Base-by-base conservation (phyloP, 2,113 vertebrate species). In the Trogon melanurus region DNA sequence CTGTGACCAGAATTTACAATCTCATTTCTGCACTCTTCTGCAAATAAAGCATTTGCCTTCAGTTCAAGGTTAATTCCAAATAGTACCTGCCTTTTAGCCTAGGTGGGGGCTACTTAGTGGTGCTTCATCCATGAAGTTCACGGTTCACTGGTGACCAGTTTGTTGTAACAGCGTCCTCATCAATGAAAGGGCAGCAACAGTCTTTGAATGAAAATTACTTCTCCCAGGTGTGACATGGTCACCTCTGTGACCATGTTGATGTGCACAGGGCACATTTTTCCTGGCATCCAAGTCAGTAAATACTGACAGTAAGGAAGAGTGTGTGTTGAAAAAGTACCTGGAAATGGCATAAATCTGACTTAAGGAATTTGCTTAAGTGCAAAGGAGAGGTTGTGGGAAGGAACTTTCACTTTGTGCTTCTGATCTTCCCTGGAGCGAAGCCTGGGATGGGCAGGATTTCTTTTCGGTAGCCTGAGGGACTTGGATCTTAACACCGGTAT, bases 181-280 rank as follows among this genome's bases (percentile, higher is more conserved):
- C 3, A 8, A 30, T 27, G 58, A n/a, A 54, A 79, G 66, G 54
- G 11, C 45, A 61, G 58, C 56, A 88, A 32, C 16, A 60, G 7
- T 22, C 22, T 88, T 10, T 29, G 48, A 41, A 16, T 15, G 30
- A 11, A 25, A 7, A 44, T 21, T 9, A 7, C 34, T 67, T 32
- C 16, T 22, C 34, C 0, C 10, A 45, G 30, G 58, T 2, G 30
- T 70, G 72, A 26, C 0, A 1, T 65, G 75, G 75, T 76, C 82
- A 34, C 38, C 20, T 64, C 48, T 60, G 32, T 67, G 54, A 15
- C 30, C 48, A 3, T 27, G 26, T 22, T 48, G 9, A 41, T 61
- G 26, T 78, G 41, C 2, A 2, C 12, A 0, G 1, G 1, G 4
- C 5, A 89, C 50, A 19, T 0, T 26, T 79, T 75, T 32, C n/a